These are phyloP conservation scores for Cromileptes altivelis DNA, from an alignment of 2,113 vertebrate genomes.

Conservation along the genomic window DNA sequence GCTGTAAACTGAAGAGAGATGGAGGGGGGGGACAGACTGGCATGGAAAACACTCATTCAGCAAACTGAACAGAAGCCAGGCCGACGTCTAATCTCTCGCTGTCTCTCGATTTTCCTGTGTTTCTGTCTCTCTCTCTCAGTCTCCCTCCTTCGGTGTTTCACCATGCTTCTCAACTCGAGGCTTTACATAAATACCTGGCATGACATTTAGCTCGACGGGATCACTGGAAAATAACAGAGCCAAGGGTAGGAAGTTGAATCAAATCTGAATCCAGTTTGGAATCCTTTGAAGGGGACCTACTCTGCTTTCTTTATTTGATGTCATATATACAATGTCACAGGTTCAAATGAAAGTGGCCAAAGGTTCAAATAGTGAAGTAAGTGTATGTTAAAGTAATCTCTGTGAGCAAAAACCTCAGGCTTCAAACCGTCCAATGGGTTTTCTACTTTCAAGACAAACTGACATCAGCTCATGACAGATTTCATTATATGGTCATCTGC, in stretches of 20 bases:
- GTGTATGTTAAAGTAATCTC: too few species aligned
- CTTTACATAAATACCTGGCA: conserved; percentile 79
- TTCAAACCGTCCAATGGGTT: too few species aligned
- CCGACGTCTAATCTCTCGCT: conserved; percentile 64
- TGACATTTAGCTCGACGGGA: conserved; percentile 51
- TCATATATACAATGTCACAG: too few species aligned
- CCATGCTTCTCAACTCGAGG: conserved; percentile 29
- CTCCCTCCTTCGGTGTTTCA: conserved; percentile 23
- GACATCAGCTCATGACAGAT: too few species aligned
- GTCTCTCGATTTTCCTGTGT: conserved; percentile 53
- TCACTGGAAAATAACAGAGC: conserved; percentile 48
- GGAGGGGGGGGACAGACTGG: conserved; percentile 54
- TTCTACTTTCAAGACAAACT: too few species aligned
- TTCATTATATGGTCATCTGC: too few species aligned
- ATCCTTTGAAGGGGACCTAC: background rate
- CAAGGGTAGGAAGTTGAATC: conserved; percentile 19
- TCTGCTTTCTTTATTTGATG: too few species aligned
- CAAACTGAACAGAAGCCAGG: conserved; percentile 73
- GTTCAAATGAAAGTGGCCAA: too few species aligned
- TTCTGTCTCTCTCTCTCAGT: conserved; percentile 24
- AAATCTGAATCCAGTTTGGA: background rate
- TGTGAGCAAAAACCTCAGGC: too few species aligned
- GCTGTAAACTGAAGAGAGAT: conserved; percentile 64
- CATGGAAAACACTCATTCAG: conserved; percentile 81
- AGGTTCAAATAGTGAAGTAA: too few species aligned